These are phyloP conservation scores for Dugesia japonica DNA, from an alignment of 2,888 invertebrate species.

Conservation along the genomic window DNA sequence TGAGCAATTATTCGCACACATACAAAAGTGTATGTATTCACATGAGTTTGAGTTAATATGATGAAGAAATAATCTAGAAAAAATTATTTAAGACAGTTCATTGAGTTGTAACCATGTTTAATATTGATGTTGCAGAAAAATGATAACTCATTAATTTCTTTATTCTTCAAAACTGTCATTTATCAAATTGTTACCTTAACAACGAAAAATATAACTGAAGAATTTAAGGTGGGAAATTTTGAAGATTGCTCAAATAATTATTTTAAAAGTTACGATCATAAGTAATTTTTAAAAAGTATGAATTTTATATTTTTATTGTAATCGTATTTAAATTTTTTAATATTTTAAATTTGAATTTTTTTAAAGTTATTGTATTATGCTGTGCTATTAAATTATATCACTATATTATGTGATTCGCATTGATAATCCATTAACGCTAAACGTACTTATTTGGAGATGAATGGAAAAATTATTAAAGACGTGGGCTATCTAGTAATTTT, in stretches of 20 bases:
- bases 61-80: not conserved
- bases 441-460: no score
- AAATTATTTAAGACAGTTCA: not conserved
- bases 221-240: conserved; percentile 5
- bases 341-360: no score
- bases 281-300: no score
- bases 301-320: no score
- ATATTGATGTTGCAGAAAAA: conserved; percentile 7
- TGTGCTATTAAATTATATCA: no score
- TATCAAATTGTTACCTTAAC: conserved; percentile 10
- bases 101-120: conserved; percentile 16
- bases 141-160: conserved; percentile 11
- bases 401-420: no score
- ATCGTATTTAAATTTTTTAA: no score
- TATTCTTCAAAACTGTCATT: not conserved
- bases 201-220: not conserved
- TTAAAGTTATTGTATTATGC: no score
- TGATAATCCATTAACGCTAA: no score
- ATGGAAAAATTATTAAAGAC: no score
- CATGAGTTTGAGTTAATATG: not conserved
- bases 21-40: not conserved
- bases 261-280: no score
- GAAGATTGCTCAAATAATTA: not conserved
- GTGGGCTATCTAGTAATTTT: no score
- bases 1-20: not conserved